Percentiles rank a stretch among this genome's conserved stretches.
Evolutionary conservation across 2,113 vertebrate species (phyloP).

Genomic region (Budorcas taxicolor): DNA sequence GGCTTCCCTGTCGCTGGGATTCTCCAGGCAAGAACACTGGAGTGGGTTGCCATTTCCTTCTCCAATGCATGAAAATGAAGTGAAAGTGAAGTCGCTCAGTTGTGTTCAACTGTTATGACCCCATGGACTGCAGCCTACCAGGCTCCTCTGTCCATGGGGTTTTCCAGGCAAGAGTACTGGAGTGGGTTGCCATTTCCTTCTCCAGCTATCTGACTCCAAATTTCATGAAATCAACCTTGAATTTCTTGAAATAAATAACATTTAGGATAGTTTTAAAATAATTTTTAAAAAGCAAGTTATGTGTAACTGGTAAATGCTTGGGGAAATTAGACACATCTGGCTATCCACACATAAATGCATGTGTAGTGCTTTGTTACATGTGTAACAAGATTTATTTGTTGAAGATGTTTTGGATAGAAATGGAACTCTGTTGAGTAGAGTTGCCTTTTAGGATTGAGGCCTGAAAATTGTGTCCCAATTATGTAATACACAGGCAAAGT

Average conservation of each 20-base stretch:
- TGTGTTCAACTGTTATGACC: no score
- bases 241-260: neutral
- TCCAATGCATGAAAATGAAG: no score
- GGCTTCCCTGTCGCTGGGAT: no score
- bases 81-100: no score
- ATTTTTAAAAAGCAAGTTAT: neutral
- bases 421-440: neutral
- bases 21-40: no score
- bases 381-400: neutral
- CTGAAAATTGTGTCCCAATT: conserved; percentile 19
- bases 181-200: no score
- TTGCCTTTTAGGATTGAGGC: neutral
- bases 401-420: neutral
- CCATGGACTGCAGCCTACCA: no score
- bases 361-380: neutral
- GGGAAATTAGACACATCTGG: neutral
- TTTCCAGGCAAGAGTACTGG: no score
- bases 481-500: neutral
- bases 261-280: neutral
- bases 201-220: neutral
- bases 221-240: neutral
- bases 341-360: neutral
- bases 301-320: neutral
- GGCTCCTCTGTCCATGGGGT: no score
- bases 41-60: no score